These are phyloP conservation scores for Dicrostonyx torquatus DNA, from an alignment of 2,797 vertebrate genomes.

Conservation along the genomic window DNA sequence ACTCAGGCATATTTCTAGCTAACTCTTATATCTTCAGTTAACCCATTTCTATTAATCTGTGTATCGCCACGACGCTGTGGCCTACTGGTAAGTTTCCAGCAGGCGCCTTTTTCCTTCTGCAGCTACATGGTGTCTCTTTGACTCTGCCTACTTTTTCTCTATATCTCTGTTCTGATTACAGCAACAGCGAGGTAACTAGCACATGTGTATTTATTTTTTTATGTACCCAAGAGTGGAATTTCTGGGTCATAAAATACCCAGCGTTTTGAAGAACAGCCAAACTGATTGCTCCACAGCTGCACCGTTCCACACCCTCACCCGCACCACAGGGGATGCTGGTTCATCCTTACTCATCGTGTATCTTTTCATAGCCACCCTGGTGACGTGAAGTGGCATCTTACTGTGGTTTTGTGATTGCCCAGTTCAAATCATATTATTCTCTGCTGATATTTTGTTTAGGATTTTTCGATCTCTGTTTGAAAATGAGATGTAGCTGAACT, in stretches of 20 bases:
- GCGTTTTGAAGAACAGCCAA: constrained; percentile 7
- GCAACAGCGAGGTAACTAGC: not conserved
- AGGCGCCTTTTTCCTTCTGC: no score
- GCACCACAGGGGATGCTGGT: not conserved
- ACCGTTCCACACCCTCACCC: not conserved
- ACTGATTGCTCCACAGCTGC: not conserved
- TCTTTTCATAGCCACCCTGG: constrained; percentile 9
- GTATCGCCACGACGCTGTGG: no score
- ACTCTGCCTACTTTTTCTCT: no score
- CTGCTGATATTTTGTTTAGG: constrained; percentile 25
- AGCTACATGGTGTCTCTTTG: no score
- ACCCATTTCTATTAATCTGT: no score
- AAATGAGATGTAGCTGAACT: constrained; percentile 16
- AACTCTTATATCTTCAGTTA: no score
- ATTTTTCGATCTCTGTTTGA: constrained; percentile 34
- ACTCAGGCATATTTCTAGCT: no score
- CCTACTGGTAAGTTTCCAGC: no score
- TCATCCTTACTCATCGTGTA: not conserved
- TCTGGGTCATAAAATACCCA: not conserved
- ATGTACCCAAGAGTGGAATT: constrained; percentile 6
- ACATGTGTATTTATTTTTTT: not conserved
- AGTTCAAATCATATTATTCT: not conserved
- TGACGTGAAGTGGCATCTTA: not conserved
- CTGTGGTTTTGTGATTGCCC: constrained; percentile 39
- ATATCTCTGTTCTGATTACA: not conserved